Percentiles rank a stretch among this genome's conserved stretches.
Evolutionary conservation across 2,797 vertebrate species (phyloP).

Genomic region (Falco rusticolus): DNA sequence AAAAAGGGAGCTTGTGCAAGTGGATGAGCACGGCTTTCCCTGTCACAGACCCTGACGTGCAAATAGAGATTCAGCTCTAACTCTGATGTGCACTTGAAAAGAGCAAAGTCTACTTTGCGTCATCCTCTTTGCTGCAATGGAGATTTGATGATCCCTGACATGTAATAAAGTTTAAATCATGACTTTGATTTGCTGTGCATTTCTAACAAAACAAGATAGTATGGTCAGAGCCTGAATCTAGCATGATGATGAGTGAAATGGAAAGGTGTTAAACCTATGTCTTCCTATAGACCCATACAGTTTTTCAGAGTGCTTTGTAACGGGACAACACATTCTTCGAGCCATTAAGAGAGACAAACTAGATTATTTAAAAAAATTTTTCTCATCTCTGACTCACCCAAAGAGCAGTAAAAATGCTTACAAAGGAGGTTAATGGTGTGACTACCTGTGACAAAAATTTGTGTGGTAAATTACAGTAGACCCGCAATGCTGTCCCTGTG

Average conservation of each 20-base stretch:
- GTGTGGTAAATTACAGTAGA: background rate
- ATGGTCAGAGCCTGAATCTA: background rate
- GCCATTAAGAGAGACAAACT: background rate
- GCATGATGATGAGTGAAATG: background rate
- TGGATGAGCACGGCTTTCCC: background rate
- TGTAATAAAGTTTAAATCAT: background rate
- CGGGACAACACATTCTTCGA: background rate
- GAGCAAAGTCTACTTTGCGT: background rate
- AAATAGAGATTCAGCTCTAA: background rate
- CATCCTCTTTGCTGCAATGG: background rate
- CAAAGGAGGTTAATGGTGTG: background rate
- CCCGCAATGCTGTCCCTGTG: background rate
- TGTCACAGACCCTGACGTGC: background rate
- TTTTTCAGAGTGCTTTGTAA: background rate
- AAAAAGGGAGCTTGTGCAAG: background rate
- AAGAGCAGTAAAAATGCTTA: background rate
- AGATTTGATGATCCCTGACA: background rate
- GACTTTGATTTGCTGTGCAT: background rate
- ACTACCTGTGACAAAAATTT: accelerated
- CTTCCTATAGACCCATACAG: background rate
- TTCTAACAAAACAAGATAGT: background rate
- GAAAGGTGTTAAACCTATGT: background rate
- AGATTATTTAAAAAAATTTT: background rate
- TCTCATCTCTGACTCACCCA: background rate
- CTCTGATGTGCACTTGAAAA: background rate